phyloP scores from a whole-genome alignment of 2,113 vertebrate genomes.

The Saccopteryx bilineata region DNA sequence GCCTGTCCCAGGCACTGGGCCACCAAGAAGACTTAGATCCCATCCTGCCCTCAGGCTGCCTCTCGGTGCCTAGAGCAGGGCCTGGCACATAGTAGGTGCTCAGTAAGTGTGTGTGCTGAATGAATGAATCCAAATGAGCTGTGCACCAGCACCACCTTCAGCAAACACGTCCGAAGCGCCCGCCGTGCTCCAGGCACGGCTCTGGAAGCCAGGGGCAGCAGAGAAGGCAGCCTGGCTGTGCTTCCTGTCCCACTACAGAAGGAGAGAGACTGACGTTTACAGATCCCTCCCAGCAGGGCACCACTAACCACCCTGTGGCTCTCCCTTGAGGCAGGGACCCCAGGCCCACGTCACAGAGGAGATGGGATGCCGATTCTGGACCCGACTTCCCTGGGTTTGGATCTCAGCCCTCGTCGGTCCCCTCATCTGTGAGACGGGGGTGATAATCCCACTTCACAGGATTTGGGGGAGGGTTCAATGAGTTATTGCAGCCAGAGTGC shows the following conservation, averaged over 20 bases:
- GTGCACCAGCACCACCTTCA: neutral
- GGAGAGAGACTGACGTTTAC: fast-evolving
- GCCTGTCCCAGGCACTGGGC: neutral
- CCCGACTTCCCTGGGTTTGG: neutral
- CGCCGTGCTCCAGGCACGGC: fast-evolving
- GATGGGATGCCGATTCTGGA: fast-evolving
- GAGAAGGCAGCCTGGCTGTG: fast-evolving
- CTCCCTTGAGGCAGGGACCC: neutral
- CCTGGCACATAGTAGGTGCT: neutral
- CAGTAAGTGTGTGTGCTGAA: neutral
- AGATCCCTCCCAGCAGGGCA: fast-evolving
- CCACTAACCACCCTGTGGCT: neutral
- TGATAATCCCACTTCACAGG: fast-evolving
- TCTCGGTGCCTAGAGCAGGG: neutral
- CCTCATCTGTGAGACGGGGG: neutral
- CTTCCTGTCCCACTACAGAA: neutral
- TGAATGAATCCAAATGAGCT: fast-evolving
- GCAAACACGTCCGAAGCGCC: fast-evolving
- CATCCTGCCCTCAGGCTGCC: neutral
- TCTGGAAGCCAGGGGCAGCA: neutral
- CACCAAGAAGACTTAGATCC: neutral
- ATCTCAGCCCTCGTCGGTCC: no score
- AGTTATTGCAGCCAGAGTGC: fast-evolving
- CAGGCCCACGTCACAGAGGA: fast-evolving
- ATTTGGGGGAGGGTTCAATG: neutral